These are phyloP conservation scores for Dipodomys merriami DNA, from an alignment of 2,113 vertebrate species.

Conservation along the genomic window DNA sequence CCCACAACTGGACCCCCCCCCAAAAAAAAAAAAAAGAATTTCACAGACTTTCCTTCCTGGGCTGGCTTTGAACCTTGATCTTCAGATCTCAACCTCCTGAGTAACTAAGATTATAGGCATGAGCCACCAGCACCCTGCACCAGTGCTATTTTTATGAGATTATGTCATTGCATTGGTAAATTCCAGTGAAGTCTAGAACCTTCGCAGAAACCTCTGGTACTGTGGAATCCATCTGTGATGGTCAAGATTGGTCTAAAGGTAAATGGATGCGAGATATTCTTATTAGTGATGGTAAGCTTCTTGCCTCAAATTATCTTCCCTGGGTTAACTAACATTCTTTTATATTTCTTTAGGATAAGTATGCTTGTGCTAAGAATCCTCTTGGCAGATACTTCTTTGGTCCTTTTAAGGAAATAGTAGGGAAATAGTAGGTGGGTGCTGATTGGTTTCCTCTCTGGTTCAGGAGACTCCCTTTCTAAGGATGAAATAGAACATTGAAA, in stretches of 20 bases:
- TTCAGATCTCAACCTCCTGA: too few relatives aligned
- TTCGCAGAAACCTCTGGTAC: not conserved
- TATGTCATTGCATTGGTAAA: slow-evolving; percentile 63
- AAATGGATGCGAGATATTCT: slow-evolving; percentile 16
- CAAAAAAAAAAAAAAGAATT: too few relatives aligned
- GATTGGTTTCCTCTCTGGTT: not conserved
- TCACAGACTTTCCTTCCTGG: too few relatives aligned
- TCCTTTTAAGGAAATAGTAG: not conserved
- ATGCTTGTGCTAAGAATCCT: not conserved
- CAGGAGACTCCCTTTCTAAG: not conserved
- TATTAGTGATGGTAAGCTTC: not conserved
- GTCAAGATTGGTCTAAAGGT: not conserved
- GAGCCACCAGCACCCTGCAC: not conserved
- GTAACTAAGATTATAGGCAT: too few relatives aligned
- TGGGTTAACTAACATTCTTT: not conserved
- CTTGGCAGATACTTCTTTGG: not conserved
- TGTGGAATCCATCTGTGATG: not conserved
- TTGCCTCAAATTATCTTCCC: not conserved
- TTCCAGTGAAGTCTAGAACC: not conserved
- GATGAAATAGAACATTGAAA: not conserved
- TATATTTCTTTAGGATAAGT: not conserved
- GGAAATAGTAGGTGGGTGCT: not conserved
- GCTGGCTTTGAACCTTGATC: too few relatives aligned
- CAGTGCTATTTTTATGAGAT: slow-evolving; percentile 56
- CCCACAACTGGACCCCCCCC: too few relatives aligned